Evolutionary conservation across 2,113 vertebrate species (phyloP).

Genomic region (Corythoichthys haematopterus): DNA sequence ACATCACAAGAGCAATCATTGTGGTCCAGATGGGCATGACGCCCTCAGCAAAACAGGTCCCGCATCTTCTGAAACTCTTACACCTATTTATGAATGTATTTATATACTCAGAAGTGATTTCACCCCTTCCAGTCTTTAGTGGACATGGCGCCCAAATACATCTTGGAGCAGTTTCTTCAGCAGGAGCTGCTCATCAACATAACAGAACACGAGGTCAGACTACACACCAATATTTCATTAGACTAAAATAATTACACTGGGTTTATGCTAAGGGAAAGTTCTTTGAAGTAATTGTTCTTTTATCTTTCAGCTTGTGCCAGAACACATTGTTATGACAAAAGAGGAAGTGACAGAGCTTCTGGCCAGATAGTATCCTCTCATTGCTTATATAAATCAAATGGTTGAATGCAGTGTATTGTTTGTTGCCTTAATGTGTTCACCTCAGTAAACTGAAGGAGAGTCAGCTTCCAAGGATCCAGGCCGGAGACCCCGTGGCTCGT

Average conservation of each 20-base stretch:
- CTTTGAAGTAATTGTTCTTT: conserved; percentile 1
- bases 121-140: conserved; percentile 79
- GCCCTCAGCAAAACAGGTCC: conserved; percentile 92
- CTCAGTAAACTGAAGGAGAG: conserved; percentile 91
- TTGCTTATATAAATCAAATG: background rate
- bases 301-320: conserved; percentile 83
- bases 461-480: conserved; percentile 93
- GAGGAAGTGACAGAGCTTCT: conserved; percentile 91
- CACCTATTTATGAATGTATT: too few relatives aligned
- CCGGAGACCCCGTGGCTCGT: conserved; percentile 91
- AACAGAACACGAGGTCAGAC: conserved; percentile 88
- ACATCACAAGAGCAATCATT: conserved; percentile 92
- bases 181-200: conserved; percentile 98
- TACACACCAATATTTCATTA: too few relatives aligned
- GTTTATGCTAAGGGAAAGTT: background rate
- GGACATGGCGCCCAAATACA: conserved; percentile 98
- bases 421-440: conserved; percentile 33
- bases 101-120: background rate
- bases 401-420: background rate
- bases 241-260: background rate
- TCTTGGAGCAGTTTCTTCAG: conserved; percentile 94
- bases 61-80: too few relatives aligned
- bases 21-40: conserved; percentile 99
- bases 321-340: conserved; percentile 97
- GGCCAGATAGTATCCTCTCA: conserved; percentile 91